Evolutionary conservation across 1,140 invertebrate genomes (phyloP).

Genomic region (Diuraphis noxia): DNA sequence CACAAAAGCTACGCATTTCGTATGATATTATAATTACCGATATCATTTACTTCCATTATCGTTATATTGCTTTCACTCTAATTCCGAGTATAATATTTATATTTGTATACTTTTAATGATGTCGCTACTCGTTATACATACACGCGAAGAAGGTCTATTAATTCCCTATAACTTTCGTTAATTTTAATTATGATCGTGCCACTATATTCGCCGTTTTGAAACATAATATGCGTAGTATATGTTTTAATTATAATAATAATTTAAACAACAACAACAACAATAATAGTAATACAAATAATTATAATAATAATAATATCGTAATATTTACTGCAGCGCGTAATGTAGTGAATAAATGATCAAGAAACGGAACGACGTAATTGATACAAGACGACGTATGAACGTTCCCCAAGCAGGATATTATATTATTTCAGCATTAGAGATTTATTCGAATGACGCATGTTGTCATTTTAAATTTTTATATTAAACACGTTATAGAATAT

Average conservation of each 20-base stretch:
- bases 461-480: background rate
- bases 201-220: background rate
- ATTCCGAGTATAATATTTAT: background rate
- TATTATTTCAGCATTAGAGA: background rate
- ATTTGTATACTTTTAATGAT: background rate
- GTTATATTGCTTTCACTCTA: background rate
- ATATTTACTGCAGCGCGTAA: background rate
- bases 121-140: background rate
- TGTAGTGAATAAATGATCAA: background rate
- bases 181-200: background rate
- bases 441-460: background rate
- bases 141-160: background rate
- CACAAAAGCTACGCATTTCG: background rate
- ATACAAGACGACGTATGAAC: background rate
- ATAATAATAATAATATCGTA: background rate
- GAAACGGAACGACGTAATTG: background rate
- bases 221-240: background rate
- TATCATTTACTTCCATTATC: background rate
- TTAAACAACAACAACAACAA: no score
- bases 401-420: background rate
- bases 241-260: background rate
- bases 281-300: no score
- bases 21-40: conserved; percentile 6
- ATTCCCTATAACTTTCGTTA: background rate
- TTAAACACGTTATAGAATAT: background rate